Evolutionary conservation across 2,113 vertebrate species (phyloP).

Genomic region (Lycaon pictus): DNA sequence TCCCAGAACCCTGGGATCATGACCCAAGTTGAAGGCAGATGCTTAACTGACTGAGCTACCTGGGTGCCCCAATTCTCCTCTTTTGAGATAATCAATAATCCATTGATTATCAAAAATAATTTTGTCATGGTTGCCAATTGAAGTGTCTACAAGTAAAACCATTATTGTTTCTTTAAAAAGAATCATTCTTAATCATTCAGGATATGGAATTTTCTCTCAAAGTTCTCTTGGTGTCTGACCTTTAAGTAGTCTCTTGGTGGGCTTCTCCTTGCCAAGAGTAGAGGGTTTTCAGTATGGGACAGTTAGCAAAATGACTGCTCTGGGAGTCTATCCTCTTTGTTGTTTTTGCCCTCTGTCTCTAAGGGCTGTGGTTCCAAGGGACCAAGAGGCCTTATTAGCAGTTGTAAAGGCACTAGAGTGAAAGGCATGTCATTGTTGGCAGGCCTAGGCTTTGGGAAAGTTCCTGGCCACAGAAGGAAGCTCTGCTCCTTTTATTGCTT

Average conservation of each 20-base stretch:
- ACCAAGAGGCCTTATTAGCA: conserved; percentile 77
- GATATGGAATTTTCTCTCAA: conserved; percentile 46
- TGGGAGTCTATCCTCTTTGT: conserved; percentile 74
- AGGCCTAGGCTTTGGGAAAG: conserved; percentile 64
- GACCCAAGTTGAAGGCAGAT: too few species aligned
- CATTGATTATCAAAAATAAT: background rate
- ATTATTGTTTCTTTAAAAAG: conserved; percentile 9
- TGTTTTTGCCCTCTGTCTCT: conserved; percentile 71
- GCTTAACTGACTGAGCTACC: too few species aligned
- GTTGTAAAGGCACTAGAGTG: conserved; percentile 67
- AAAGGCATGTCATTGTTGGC: conserved; percentile 76
- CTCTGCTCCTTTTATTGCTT: conserved; percentile 63
- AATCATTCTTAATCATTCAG: background rate
- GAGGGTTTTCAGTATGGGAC: conserved; percentile 74
- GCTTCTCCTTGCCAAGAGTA: conserved; percentile 67
- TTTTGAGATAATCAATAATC: background rate
- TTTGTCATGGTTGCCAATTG: background rate
- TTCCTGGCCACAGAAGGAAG: conserved; percentile 67
- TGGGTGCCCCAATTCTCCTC: too few species aligned
- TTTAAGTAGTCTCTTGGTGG: conserved; percentile 58
- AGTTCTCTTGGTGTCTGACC: conserved; percentile 68
- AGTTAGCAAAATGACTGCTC: conserved; percentile 78
- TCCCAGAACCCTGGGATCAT: too few species aligned
- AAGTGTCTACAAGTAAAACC: background rate
- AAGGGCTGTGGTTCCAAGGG: conserved; percentile 78